Evolutionary conservation across 2,113 vertebrate genomes (phyloP).

Genomic region (Phylloscopus trochiloides): DNA sequence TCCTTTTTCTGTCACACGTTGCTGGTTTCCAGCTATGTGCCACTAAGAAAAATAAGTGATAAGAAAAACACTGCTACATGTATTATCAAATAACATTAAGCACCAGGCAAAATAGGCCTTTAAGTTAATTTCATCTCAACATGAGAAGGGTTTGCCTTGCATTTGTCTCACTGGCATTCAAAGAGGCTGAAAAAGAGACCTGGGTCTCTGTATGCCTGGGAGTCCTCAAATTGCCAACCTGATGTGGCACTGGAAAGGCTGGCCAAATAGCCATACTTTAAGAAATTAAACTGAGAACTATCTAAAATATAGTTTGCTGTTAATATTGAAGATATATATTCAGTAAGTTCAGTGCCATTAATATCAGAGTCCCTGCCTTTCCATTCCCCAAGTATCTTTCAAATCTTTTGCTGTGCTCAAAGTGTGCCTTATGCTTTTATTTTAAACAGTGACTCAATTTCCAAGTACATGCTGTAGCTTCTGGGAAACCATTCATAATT

Average conservation of each 20-base stretch:
- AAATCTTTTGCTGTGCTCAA: not conserved
- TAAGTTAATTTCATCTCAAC: not conserved
- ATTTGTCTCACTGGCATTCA: fast-evolving
- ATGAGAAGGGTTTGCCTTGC: not conserved
- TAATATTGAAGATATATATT: not conserved
- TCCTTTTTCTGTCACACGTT: not conserved
- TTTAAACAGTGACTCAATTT: not conserved
- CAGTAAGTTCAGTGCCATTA: not conserved
- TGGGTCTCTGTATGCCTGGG: not conserved
- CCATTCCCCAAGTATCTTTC: not conserved
- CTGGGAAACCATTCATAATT: not conserved
- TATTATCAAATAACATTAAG: not conserved
- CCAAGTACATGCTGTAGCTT: not conserved
- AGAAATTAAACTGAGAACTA: not conserved
- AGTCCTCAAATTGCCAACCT: not conserved
- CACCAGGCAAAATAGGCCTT: not conserved
- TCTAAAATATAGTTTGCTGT: not conserved
- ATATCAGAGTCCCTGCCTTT: not conserved
- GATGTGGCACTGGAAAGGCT: not conserved
- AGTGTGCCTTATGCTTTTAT: not conserved
- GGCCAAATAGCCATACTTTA: not conserved
- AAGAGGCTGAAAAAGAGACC: not conserved
- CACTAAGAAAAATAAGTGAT: not conserved
- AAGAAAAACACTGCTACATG: not conserved
- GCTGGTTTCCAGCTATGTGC: not conserved